These are phyloP conservation scores for Seira sanloemensis DNA, from an alignment of 2,888 invertebrate species.

Conservation along the genomic window DNA sequence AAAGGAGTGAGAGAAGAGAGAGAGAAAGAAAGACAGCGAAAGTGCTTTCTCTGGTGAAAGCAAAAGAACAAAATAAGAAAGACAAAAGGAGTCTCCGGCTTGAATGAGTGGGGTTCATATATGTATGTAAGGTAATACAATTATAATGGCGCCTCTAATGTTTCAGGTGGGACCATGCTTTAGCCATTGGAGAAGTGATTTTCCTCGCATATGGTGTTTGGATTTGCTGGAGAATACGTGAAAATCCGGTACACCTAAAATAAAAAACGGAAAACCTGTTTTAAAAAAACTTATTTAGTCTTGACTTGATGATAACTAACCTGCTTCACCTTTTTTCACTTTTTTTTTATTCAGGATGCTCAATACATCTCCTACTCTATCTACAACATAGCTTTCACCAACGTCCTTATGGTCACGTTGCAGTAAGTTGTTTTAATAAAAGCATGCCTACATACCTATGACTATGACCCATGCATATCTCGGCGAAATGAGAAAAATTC, in stretches of 20 bases:
- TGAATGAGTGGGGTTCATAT: no score
- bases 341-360: constrained; percentile 85
- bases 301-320: no score
- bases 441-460: no score
- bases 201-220: constrained; percentile 90
- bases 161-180: constrained; percentile 72
- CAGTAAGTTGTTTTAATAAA: constrained; percentile 95
- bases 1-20: no score
- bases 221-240: constrained; percentile 90
- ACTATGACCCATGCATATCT: no score
- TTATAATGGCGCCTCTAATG: not conserved
- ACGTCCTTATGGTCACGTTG: constrained; percentile 93
- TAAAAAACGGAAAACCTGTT: not conserved
- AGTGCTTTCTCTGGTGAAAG: no score
- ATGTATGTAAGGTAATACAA: not conserved
- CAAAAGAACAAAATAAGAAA: no score
- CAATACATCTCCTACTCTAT: constrained; percentile 94
- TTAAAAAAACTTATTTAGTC: not conserved
- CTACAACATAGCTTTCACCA: constrained; percentile 95
- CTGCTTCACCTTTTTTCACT: no score
- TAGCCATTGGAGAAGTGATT: constrained; percentile 80
- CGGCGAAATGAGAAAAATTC: no score
- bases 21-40: no score
- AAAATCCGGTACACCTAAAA: constrained; percentile 76
- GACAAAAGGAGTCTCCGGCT: no score